A percentile compares a stretch with the other conserved stretches of the same genome.
These are phyloP conservation scores for Steinernema hermaphroditum DNA, from an alignment of 2,888 invertebrate species.

Conservation along the genomic window DNA sequence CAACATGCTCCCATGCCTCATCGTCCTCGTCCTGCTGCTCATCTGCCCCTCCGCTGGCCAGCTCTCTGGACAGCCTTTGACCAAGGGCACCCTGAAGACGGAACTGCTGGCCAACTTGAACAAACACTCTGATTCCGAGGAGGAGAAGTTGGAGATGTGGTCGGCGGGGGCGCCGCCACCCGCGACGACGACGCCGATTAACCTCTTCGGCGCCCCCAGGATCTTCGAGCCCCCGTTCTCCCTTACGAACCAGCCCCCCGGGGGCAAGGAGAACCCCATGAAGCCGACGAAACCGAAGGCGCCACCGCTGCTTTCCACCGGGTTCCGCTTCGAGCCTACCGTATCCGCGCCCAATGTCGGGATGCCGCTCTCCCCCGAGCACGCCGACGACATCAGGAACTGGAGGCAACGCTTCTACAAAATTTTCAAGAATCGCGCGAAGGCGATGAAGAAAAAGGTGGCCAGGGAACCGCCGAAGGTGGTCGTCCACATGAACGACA, in stretches of 20 bases:
- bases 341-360: neutral
- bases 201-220: neutral
- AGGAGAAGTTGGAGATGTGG: conserved; percentile 33
- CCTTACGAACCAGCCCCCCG: conserved; percentile 32
- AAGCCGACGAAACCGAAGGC: neutral
- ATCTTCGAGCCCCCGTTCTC: conserved; percentile 29
- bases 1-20: too few relatives aligned
- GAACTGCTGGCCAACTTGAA: conserved; percentile 34
- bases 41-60: neutral
- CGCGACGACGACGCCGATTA: neutral
- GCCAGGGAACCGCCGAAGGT: neutral
- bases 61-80: conserved; percentile 5
- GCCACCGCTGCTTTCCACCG: conserved; percentile 12
- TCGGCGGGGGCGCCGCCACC: neutral
- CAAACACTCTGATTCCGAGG: conserved; percentile 26
- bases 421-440: conserved; percentile 46
- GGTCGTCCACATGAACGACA: conserved; percentile 23
- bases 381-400: conserved; percentile 46
- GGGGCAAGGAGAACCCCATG: conserved; percentile 10
- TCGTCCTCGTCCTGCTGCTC: neutral
- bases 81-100: conserved; percentile 30
- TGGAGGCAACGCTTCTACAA: conserved; percentile 59
- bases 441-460: neutral
- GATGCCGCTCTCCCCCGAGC: neutral
- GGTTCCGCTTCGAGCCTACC: conserved; percentile 8